A percentile compares a stretch with the other conserved stretches of the same genome.
phyloP scores from a whole-genome alignment of 2,113 vertebrate genomes.

The Taxidea taxus region DNA sequence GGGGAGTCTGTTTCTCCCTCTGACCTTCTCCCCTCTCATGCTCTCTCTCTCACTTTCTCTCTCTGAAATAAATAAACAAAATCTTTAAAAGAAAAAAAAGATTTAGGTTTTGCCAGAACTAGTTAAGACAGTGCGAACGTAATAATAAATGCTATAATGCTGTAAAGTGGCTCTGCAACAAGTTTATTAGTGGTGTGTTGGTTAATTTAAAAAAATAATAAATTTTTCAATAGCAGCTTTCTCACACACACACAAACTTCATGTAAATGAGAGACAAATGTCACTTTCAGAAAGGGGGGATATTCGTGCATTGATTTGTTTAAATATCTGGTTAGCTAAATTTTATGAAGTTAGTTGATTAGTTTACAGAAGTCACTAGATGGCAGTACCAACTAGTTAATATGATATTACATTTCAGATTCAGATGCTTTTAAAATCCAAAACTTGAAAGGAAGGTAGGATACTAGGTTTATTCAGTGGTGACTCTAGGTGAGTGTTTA shows the following conservation, averaged over 20 bases:
- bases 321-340: background rate
- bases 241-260: background rate
- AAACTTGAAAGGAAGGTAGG: background rate
- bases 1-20: too few relatives aligned
- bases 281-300: background rate
- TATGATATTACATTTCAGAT: background rate
- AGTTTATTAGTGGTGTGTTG: background rate
- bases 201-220: background rate
- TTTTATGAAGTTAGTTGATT: background rate
- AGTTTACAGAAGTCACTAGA: constrained; percentile 31
- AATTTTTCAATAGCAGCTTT: background rate
- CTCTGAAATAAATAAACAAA: too few relatives aligned
- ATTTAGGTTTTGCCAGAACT: background rate
- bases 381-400: constrained; percentile 24
- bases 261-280: background rate
- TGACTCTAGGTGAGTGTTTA: background rate
- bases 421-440: background rate
- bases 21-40: too few relatives aligned
- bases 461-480: background rate
- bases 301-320: background rate
- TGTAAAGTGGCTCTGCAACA: background rate
- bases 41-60: too few relatives aligned
- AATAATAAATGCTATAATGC: background rate
- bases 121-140: background rate
- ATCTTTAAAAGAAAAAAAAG: too few relatives aligned